These are phyloP conservation scores for Syngnathus floridae DNA, from an alignment of 2,113 vertebrate genomes.

Conservation along the genomic window DNA sequence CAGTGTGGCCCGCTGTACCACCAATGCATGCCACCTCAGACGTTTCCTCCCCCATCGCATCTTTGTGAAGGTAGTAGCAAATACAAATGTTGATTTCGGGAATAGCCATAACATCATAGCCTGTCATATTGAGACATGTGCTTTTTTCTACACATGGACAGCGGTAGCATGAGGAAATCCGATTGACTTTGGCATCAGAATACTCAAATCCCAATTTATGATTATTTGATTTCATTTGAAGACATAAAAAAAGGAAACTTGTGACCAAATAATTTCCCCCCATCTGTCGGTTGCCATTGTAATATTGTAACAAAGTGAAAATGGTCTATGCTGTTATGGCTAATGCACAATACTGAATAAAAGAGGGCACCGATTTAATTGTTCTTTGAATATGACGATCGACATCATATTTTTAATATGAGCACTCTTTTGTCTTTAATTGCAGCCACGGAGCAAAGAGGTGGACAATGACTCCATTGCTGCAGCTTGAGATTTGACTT, in stretches of 20 bases:
- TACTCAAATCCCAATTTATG: neutral
- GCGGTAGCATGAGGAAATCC: neutral
- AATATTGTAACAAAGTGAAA: too few relatives aligned
- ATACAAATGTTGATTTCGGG: neutral
- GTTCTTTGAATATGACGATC: neutral
- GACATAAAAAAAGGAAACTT: too few relatives aligned
- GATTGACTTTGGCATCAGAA: neutral
- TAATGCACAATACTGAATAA: neutral
- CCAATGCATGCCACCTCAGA: slow-evolving; percentile 75
- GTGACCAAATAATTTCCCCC: too few relatives aligned
- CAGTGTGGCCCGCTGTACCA: slow-evolving; percentile 78
- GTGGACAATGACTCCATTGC: slow-evolving; percentile 80
- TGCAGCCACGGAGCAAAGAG: slow-evolving; percentile 88
- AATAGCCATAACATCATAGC: too few relatives aligned
- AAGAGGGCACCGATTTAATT: neutral
- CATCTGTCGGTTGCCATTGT: too few relatives aligned
- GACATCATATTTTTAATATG: neutral
- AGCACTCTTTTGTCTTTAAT: neutral
- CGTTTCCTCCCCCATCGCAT: slow-evolving; percentile 89
- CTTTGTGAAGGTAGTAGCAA: slow-evolving; percentile 85
- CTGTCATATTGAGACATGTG: neutral
- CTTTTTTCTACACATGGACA: neutral
- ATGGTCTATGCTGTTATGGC: neutral
- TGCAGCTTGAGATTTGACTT: slow-evolving; percentile 73
- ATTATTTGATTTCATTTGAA: too few relatives aligned